Percentiles rank a stretch among this genome's conserved stretches.
phyloP scores from a whole-genome alignment of 2,888 invertebrate genomes.

The Dolichopus griseipennis region DNA sequence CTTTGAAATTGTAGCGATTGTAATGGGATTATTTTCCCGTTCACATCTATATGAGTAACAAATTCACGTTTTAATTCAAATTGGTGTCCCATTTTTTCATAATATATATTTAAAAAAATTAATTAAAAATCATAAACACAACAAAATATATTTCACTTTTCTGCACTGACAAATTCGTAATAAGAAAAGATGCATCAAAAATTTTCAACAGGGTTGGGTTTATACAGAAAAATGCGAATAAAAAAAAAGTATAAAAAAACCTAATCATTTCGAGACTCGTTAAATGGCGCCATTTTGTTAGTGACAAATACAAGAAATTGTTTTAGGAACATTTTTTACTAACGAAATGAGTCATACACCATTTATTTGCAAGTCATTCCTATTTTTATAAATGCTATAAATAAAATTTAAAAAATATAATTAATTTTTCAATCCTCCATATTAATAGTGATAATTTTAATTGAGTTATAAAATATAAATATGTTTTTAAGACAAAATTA shows the following conservation, averaged over 20 bases:
- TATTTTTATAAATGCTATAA: too few species aligned
- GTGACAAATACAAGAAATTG: neutral
- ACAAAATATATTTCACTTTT: conserved; percentile 4
- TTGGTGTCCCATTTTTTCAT: conserved; percentile 6
- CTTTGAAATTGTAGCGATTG: conserved; percentile 4
- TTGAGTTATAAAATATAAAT: too few species aligned
- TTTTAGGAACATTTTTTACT: neutral
- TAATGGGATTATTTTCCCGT: neutral
- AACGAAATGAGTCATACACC: neutral
- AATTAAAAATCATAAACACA: conserved; percentile 6
- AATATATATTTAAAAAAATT: conserved; percentile 1
- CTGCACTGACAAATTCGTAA: conserved; percentile 6
- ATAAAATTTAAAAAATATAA: too few species aligned
- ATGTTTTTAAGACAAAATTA: too few species aligned
- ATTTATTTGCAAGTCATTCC: neutral
- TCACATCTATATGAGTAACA: conserved; percentile 6
- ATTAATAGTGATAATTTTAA: too few species aligned
- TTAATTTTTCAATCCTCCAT: too few species aligned
- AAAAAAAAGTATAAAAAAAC: neutral
- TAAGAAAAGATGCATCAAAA: conserved; percentile 6
- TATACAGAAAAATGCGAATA: conserved; percentile 3
- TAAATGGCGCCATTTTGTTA: neutral
- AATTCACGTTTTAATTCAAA: conserved; percentile 6
- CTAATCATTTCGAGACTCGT: neutral
- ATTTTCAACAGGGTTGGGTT: conserved; percentile 6